phyloP scores from a whole-genome alignment of 2,888 invertebrate genomes.

The Labia minor region DNA sequence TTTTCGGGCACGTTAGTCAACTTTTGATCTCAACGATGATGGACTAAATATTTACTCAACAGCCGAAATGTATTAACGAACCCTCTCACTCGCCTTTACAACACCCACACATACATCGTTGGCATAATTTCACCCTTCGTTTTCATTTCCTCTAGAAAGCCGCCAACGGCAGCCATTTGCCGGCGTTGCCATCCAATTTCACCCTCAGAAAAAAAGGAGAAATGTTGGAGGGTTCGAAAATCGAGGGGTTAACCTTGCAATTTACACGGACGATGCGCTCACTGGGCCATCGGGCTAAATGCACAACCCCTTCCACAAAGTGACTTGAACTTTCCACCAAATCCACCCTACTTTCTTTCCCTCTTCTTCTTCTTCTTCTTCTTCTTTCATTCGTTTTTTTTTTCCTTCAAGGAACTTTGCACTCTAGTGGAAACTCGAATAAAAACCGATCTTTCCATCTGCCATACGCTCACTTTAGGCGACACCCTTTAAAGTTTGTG shows the following conservation, averaged over 20 bases:
- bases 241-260: neutral
- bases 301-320: neutral
- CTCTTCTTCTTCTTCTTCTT: neutral
- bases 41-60: too few relatives aligned
- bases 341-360: neutral
- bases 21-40: too few relatives aligned
- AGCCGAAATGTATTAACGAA: neutral
- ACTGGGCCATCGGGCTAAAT: neutral
- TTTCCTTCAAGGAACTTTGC: neutral
- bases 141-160: neutral
- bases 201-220: neutral
- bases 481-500: neutral
- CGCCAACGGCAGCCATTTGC: neutral
- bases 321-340: neutral
- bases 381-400: neutral
- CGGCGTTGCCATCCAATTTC: neutral
- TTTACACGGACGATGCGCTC: neutral
- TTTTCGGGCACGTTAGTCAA: too few relatives aligned
- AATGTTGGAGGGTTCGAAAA: neutral
- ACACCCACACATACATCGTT: neutral
- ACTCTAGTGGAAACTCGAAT: neutral
- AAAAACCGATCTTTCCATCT: neutral
- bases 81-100: neutral
- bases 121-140: neutral
- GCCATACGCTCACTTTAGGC: neutral